phyloP scores from a whole-genome alignment of 2,888 invertebrate genomes.

The Emmelina monodactyla region DNA sequence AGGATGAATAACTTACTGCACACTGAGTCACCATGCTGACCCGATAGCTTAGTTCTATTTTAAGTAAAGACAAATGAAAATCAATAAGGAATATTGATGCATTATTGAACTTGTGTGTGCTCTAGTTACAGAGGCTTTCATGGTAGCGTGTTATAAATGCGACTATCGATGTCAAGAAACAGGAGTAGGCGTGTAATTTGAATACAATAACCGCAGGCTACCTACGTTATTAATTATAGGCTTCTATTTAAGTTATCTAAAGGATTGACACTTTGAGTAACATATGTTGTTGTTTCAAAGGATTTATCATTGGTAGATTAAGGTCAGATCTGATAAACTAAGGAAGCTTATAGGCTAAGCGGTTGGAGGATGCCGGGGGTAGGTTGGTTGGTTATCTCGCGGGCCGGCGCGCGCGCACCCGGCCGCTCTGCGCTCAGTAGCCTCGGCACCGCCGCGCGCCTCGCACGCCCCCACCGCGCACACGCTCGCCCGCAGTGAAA shows the following conservation, averaged over 20 bases:
- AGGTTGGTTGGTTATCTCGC: too few relatives aligned
- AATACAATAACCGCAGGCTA: conserved; percentile 28
- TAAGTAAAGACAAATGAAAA: not conserved
- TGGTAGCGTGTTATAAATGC: not conserved
- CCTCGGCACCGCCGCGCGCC: conserved; percentile 43
- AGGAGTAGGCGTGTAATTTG: conserved; percentile 25
- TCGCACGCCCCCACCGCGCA: conserved; percentile 42
- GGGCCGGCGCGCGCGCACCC: conserved; percentile 23
- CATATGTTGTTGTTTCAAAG: too few relatives aligned
- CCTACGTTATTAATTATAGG: too few relatives aligned
- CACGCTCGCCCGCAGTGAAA: conserved; percentile 49
- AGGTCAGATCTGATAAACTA: too few relatives aligned
- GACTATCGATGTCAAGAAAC: conserved; percentile 15
- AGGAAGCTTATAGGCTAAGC: too few relatives aligned
- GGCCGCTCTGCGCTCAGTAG: conserved; percentile 32
- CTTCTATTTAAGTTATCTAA: too few relatives aligned
- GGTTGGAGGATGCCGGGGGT: too few relatives aligned
- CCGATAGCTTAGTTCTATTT: not conserved
- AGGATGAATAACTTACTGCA: not conserved
- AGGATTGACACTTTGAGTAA: too few relatives aligned
- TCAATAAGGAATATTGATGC: not conserved
- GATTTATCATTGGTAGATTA: too few relatives aligned
- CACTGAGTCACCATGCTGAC: not conserved
- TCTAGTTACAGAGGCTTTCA: too few relatives aligned
- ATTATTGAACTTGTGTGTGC: not conserved